Conservation (phyloP, 2,797 vertebrate species). For the Lepus oiostolus region DNA sequence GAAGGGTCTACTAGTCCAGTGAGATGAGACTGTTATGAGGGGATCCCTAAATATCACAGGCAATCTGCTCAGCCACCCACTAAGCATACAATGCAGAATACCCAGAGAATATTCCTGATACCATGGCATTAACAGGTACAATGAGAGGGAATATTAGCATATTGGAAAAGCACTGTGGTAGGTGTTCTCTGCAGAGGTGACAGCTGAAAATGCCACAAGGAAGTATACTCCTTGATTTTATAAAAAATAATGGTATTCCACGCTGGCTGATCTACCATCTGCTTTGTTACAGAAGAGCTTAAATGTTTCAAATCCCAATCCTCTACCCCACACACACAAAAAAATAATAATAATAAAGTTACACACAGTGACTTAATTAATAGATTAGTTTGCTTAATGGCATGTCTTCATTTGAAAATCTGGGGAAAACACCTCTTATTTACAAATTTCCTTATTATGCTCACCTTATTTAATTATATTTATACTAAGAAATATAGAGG, state of each 20-base stretch:
- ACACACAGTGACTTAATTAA: not conserved
- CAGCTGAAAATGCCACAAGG: not conserved
- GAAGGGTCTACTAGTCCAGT: not conserved
- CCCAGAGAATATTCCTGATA: not conserved
- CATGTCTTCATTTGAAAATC: slow-evolving; percentile 39
- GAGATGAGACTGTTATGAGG: not conserved
- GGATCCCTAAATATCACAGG: too few relatives aligned
- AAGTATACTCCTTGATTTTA: not conserved
- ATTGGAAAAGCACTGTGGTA: not conserved
- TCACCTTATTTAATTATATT: not conserved
- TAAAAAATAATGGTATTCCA: not conserved
- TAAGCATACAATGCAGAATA: not conserved
- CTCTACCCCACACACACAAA: not conserved
- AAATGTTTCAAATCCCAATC: not conserved
- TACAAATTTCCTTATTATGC: not conserved
- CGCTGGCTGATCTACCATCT: not conserved
- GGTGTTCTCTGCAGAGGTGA: not conserved
- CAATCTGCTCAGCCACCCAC: not conserved
- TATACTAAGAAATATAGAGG: not conserved
- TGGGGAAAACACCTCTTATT: not conserved
- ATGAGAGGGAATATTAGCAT: not conserved
- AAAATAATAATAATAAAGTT: not conserved
- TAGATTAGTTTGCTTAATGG: not conserved
- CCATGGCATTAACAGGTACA: not conserved
- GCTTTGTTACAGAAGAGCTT: not conserved